Base-by-base conservation (phyloP, 1,140 invertebrate species). In the Chymomyza costata region DNA sequence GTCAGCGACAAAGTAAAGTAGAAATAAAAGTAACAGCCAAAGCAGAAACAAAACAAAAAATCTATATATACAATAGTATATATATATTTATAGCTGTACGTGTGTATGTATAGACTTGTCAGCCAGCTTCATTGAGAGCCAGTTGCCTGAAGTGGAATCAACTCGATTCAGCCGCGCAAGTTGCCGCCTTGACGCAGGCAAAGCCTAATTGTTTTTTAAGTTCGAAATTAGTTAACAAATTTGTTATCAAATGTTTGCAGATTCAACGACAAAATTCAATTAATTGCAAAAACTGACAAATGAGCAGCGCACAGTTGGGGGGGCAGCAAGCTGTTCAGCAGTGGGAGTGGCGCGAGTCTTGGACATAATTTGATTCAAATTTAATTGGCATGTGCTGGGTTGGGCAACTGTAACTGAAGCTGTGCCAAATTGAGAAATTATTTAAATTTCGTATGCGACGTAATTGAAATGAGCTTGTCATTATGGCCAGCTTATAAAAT, bases 171-270 rank as follows among this genome's bases (percentile, higher is more conserved):
- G 70, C 69, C 61, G 50, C 71, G 50, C 71, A 65, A 74, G 56
- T 74, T 76, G 65, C 28, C 35, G 47, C 18, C 47, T 56, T 56
- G 46, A 46, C 48, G 49, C 25, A 11, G 25, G 8, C 47, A 53
- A 32, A 48, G 59, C 70, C 65, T 78, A 82, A 82, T 82, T 82
- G 78, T 71, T 82, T 82, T 82, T 82, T 78, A 82, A 82, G 73
- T 80, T 82, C 65, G 76, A 82, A 82, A 82, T 82, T 78, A 82
- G 70, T 82, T 78, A 82, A 82, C 78, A 82, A 82, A 82, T 82
- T 82, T 82, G 78, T 82, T 82, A 78, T 82, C 78, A 82, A 82
- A 82, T 82, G 78, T 82, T 82, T 82, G 66, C 78, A 82, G 71
- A 67, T 82, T 82, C 78, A 71, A 82, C 74, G 68, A 78, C 74